Evolutionary conservation across 1,140 invertebrate genomes (phyloP), one percentile per base, ranked within the genome.

Genomic region (Nylanderia fulva): DNA sequence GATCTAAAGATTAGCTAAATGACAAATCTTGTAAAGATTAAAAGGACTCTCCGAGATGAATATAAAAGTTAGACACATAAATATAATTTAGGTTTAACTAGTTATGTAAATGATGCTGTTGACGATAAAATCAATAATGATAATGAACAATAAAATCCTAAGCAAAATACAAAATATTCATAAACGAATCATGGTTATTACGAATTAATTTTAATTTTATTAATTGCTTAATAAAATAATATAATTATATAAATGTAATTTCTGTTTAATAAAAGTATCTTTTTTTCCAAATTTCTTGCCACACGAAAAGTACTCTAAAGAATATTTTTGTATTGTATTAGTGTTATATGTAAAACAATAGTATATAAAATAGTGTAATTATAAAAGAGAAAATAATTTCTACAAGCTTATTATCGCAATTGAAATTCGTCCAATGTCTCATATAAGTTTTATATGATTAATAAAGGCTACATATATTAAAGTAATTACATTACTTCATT

Each of bases 291-390:
- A 48, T 48, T 48, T 18, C 15, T 18, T 48, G 13, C 3, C 4
- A 4, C 45, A 18, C 4, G 45, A 48, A 48, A 15, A 48, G 45
- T 15, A 61, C 15, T 76, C 7, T 33, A 11, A 7, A 63, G 7
- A 33, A 64, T 77, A 48, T 63, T 76, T 76, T 77, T 64, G 15
- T 77, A 77, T 64, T 33, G 13, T 33, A 63, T 29, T 42, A 76
- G 3, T 33, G 45, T 21, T 63, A 13, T 1, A 33, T n/a, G 13
- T 18, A 61, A 18, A 27, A 76, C 11, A 11, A 33, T 18, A n/a
- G n/a, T n/a, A 27, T 42, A 76, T 33, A 77, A 9, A 11, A 24
- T 21, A 56, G 8, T 56, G 2, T 21, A 56, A 56, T 56, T 56
- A 15, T 61, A 29, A 29, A 42, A 21, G 6, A 63, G 18, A 75